Evolutionary conservation across 2,113 vertebrate genomes (phyloP), one percentile per base, ranked within the genome.

Genomic region (Phoxinus phoxinus): DNA sequence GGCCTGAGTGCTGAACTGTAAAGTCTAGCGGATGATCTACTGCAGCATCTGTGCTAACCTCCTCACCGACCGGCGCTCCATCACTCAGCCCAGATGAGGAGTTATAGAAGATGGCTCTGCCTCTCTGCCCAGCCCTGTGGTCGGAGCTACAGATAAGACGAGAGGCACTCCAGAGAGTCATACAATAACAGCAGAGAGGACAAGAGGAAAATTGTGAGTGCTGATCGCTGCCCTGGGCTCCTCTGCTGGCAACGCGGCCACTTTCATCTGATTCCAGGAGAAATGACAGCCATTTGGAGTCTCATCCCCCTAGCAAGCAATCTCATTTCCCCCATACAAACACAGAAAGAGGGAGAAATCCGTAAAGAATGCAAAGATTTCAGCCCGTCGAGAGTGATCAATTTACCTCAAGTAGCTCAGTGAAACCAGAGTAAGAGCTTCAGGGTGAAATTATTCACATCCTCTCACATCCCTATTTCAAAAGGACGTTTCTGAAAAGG

Each of bases 211-310:
- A 71, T 85, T 53, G 84, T 72, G 76, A 58, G 75, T 44, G 61
- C 61, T 85, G 84, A 85, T 85, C 76, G 17, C 76, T 53, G 76
- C 84, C 84, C 63, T 58, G 53, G 32, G 84, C 76, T 79, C 75
- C 76, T 79, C 76, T 6, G 46, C 75, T 56, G 75, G 84, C 84
- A 56, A 78, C 30, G 0, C 21, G 3, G n/a, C 51, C 63, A 80
- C 84, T 85, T 80, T 85, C 84, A 80, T 85, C 84, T 71, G 84
- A 85, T 79, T 85, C 84, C 75, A 80, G 63, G 35, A 80, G 76
- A 85, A 85, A 85, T 71, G 84, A 85, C 76, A 85, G 65, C 75
- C 46, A 72, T 85, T 85, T 79, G 48, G 59, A 71, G 74, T 78
- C 84, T 85, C 73, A 67, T 85, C 83, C 67, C 73, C 83, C 83